Percentiles rank a stretch among this genome's conserved stretches.
phyloP scores from a whole-genome alignment of 2,888 invertebrate genomes.

The Dasypogon diadema region DNA sequence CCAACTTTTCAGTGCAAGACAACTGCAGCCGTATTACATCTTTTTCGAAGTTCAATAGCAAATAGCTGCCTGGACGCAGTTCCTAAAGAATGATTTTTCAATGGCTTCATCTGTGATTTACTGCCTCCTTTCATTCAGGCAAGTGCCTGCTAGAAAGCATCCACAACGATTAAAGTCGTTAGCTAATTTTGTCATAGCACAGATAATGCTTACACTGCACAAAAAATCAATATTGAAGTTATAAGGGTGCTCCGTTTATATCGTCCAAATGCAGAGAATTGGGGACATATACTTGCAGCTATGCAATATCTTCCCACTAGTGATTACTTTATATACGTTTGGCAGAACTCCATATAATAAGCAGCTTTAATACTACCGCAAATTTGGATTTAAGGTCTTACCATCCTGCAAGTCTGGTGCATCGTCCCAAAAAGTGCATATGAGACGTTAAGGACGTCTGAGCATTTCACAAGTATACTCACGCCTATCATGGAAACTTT shows the following conservation, averaged over 20 bases:
- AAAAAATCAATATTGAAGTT: neutral
- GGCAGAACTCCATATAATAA: neutral
- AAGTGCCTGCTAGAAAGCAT: too few species aligned
- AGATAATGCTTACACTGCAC: neutral
- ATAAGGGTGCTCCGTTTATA: neutral
- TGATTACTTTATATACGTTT: neutral
- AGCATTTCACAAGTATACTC: slow-evolving; percentile 17
- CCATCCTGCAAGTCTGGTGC: neutral
- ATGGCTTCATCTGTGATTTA: too few species aligned
- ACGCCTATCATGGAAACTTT: slow-evolving; percentile 9
- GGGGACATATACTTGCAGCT: neutral
- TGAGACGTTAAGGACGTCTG: slow-evolving; percentile 32
- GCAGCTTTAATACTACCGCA: slow-evolving; percentile 19
- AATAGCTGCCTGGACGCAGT: too few species aligned
- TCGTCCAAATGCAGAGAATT: neutral
- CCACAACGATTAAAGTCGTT: too few species aligned
- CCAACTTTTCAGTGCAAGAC: too few species aligned
- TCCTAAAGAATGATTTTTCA: too few species aligned
- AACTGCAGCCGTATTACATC: too few species aligned
- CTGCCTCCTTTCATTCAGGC: too few species aligned
- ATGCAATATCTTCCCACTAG: neutral
- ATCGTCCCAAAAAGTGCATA: slow-evolving; percentile 43
- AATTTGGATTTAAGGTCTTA: neutral
- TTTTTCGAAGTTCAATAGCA: too few species aligned
- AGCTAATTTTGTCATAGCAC: too few species aligned